A percentile compares a stretch with the other conserved stretches of the same genome.
phyloP scores from a whole-genome alignment of 35 echinoderm and acorn worm genomes.

The Ophiothrix spiculata region DNA sequence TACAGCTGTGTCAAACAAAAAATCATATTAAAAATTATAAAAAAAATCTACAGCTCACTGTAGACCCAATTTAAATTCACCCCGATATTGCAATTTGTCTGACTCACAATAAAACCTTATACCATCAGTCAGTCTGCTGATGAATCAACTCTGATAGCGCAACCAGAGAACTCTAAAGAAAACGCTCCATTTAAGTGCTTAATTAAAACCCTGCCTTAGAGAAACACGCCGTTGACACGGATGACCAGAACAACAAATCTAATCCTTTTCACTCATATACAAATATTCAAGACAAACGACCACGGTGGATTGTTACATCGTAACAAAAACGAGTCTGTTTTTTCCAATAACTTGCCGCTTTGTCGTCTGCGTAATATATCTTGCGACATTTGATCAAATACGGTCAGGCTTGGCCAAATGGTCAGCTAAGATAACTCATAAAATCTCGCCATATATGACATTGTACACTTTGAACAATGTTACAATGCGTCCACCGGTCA shows the following conservation, averaged over 20 bases:
- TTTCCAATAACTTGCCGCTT: not conserved
- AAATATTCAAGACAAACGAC: too few species aligned
- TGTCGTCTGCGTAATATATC: not conserved
- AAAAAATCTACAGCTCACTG: too few species aligned
- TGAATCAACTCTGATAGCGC: too few species aligned
- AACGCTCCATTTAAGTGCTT: not conserved
- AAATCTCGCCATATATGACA: not conserved
- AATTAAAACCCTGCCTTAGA: not conserved
- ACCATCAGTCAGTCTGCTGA: too few species aligned
- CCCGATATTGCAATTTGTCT: too few species aligned
- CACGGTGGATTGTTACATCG: not conserved
- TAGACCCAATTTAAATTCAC: too few species aligned
- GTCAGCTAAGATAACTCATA: not conserved
- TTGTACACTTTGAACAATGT: not conserved
- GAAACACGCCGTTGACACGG: not conserved
- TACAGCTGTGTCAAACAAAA: too few species aligned
- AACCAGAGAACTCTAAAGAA: not conserved
- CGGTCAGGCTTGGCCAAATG: not conserved
- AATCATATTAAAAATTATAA: too few species aligned
- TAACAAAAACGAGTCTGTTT: not conserved
- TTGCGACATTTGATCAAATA: constrained; percentile 8
- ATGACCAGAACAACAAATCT: not conserved
- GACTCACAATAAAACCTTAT: too few species aligned
- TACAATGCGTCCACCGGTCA: not conserved
- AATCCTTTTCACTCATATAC: not conserved